These are phyloP conservation scores for Doris montereyensis DNA, from an alignment of 2,888 invertebrate species.

Conservation along the genomic window DNA sequence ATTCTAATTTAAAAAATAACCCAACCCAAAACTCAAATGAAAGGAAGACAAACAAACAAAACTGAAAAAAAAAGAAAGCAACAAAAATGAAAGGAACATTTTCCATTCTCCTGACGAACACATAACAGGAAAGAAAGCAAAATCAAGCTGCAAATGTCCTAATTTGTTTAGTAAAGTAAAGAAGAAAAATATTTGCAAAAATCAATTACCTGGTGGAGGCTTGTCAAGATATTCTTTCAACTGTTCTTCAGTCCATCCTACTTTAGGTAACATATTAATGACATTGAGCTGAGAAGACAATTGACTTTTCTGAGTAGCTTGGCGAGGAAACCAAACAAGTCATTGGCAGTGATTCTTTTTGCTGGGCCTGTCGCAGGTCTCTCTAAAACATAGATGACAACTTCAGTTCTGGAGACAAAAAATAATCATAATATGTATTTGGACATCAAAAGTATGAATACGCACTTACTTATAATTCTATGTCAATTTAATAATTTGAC, in stretches of 20 bases:
- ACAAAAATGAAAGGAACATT: not conserved
- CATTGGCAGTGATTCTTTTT: constrained; percentile 70
- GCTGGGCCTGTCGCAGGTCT: constrained; percentile 76
- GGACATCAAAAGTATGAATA: too few relatives aligned
- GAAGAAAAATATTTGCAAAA: not conserved
- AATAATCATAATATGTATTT: too few relatives aligned
- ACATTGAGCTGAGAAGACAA: constrained; percentile 81
- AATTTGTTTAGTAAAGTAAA: not conserved
- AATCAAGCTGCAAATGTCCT: not conserved
- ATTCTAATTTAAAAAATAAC: too few relatives aligned
- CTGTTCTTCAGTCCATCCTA: constrained; percentile 79
- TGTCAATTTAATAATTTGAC: too few relatives aligned
- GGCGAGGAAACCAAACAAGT: constrained; percentile 75
- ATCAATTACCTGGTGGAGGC: constrained; percentile 81
- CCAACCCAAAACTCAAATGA: too few relatives aligned
- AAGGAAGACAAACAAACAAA: too few relatives aligned
- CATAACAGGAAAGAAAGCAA: not conserved
- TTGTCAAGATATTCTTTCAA: constrained; percentile 88
- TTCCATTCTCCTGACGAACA: not conserved
- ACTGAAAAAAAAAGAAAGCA: not conserved
- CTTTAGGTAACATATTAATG: constrained; percentile 80
- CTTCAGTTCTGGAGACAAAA: constrained; percentile 77
- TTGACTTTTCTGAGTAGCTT: constrained; percentile 81
- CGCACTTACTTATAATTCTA: too few relatives aligned
- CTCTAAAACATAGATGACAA: constrained; percentile 83